Evolutionary conservation across 2,113 vertebrate genomes (phyloP), one percentile per base, ranked within the genome.

Genomic region (Coptodon rendalli): DNA sequence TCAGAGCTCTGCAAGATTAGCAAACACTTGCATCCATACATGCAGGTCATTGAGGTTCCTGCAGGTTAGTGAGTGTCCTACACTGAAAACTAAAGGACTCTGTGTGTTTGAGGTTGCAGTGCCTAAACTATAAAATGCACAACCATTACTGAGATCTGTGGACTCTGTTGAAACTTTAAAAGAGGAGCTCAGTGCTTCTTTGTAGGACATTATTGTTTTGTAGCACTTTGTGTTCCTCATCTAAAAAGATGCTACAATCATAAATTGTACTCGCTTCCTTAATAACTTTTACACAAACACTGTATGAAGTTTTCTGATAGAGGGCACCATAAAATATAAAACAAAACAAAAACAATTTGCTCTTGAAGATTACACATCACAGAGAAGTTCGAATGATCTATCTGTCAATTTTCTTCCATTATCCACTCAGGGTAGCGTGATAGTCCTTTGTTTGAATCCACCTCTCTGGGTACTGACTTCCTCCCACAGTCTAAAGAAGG

Each of bases 81-180:
- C 38, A 45, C 68, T 45, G 38, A 73, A 73, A 73, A 17, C 66
- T 43, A n/a, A 71, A 71, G n/a, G 59, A 43, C 5, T 24, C 66
- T 73, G 13, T 10, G 22, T 27, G 13, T 27, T 17, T 9, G 22
- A 45, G 38, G 38, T 73, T 45, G 13, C 13, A 6, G 1, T 1
- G 0, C 63, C 63, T 68, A 68, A 68, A 40, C 11, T 68, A 13
- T 22, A 68, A 38, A 68, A 68, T 68, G 34, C 34, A 68, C 34
- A 22, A 13, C 34, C 63, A 22, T 68, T 68, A 13, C 63, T 68
- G 63, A 68, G 63, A 68, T 9, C 63, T 22, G 63, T 40, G 11
- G 0, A 40, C 11, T 40, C 6, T 1, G 22, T 27, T 0, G 3
- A 45, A 73, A 27, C 38, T 43, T 73, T 27, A 45, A 73, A 73